Conservation (phyloP, 2,888 invertebrate genomes). For the Onthophagus sagittarius region DNA sequence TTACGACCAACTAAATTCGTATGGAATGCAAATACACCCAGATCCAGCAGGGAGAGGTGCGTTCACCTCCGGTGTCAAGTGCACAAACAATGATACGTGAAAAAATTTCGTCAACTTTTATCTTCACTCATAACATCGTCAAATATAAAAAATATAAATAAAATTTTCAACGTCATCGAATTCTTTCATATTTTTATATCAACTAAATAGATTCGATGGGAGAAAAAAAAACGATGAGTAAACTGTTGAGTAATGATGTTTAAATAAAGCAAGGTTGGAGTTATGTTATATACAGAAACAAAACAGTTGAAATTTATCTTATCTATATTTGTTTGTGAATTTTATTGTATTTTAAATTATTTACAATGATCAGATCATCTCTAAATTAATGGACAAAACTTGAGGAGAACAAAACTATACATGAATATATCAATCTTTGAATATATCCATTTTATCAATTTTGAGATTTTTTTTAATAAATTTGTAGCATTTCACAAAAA, state of each 20-base stretch:
- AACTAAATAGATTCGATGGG: not conserved
- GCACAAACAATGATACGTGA: conserved; percentile 14
- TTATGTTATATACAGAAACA: not conserved
- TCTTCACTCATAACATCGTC: too few species aligned
- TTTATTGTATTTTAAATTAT: not conserved
- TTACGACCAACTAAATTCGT: not conserved
- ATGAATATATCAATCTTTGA: too few species aligned
- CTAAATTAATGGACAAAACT: too few species aligned
- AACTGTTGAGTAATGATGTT: not conserved
- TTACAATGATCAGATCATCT: not conserved
- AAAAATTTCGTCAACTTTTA: not conserved
- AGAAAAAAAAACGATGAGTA: not conserved
- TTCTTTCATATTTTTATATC: not conserved
- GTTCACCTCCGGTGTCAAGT: not conserved
- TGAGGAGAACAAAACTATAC: too few species aligned
- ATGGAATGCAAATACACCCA: not conserved
- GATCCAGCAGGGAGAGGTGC: not conserved
- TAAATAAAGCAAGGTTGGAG: not conserved
- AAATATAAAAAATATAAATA: too few species aligned
- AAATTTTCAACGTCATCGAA: not conserved
- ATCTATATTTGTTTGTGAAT: not conserved
- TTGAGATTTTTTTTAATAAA: too few species aligned
- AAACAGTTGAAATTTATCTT: not conserved
- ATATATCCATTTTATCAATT: too few species aligned
- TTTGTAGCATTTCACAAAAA: too few species aligned